Evolutionary conservation across 2,113 vertebrate species (phyloP), one percentile per base, ranked within the genome.

Genomic region (Callopanchax toddi): DNA sequence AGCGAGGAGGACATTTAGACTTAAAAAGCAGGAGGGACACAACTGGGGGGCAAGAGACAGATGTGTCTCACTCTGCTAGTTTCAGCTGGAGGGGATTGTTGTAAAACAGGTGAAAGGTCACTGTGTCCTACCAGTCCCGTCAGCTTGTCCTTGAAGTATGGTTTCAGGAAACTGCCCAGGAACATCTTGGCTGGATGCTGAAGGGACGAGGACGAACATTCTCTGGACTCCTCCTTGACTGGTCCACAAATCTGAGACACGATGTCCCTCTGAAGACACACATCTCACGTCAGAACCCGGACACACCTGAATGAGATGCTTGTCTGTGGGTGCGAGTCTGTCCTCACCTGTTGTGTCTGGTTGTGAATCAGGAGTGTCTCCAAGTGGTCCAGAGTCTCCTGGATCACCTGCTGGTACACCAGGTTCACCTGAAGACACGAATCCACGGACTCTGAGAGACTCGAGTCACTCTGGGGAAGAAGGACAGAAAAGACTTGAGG

Each of bases 61-160:
- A n/a, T n/a, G n/a, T n/a, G n/a, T n/a, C n/a, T n/a, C n/a, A n/a
- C n/a, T n/a, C n/a, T n/a, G n/a, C n/a, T n/a, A n/a, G n/a, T n/a
- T n/a, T n/a, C n/a, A n/a, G n/a, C n/a, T n/a, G n/a, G n/a, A n/a
- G n/a, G n/a, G n/a, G n/a, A n/a, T n/a, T n/a, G n/a, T n/a, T n/a
- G n/a, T n/a, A n/a, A n/a, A n/a, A n/a, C n/a, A n/a, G n/a, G 29
- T 48, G 26, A 11, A 29, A 13, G 13, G 37, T 48, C 5, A 23
- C 1, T 32, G 4, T 46, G 32, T 34, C 67, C 57, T n/a, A 84
- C 89, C 79, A 90, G 77, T 40, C 85, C 84, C 0, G 87, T 90
- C 59, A 86, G 70, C 43, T 82, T 82, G 71, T 89, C 87, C 37
- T 89, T 90, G 61, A 90, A 90, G 75, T 90, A 90, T 0, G 89